Conservation (phyloP, 2,797 vertebrate genomes). For the Leptoclinus maculatus region DNA sequence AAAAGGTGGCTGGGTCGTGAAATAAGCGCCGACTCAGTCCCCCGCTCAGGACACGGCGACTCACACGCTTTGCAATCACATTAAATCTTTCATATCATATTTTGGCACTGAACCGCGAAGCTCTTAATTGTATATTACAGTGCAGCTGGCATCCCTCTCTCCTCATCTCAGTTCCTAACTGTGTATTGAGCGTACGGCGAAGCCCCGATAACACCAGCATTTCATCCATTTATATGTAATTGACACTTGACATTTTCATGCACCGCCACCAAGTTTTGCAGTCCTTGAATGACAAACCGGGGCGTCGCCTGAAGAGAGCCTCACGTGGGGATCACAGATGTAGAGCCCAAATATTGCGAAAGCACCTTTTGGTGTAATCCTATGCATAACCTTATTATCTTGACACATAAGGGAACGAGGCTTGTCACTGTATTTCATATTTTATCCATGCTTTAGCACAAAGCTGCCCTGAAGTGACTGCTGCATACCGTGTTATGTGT, state of each 20-base stretch:
- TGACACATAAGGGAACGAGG: constrained; percentile 53
- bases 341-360: constrained; percentile 24
- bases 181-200: constrained; percentile 15
- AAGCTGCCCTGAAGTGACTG: constrained; percentile 45
- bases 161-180: constrained; percentile 44
- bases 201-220: constrained; percentile 31
- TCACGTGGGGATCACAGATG: neutral
- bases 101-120: constrained; percentile 59
- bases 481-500: constrained; percentile 38
- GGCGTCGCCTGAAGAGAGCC: constrained; percentile 23
- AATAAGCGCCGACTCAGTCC: constrained; percentile 31
- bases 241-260: constrained; percentile 67
- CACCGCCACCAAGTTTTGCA: constrained; percentile 25
- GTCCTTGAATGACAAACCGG: constrained; percentile 50
- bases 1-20: constrained; percentile 9
- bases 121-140: constrained; percentile 74
- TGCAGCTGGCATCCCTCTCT: constrained; percentile 64
- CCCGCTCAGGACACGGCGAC: constrained; percentile 21
- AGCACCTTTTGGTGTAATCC: constrained; percentile 37
- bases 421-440: constrained; percentile 56
- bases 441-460: constrained; percentile 62
- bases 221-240: constrained; percentile 59
- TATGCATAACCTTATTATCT: constrained; percentile 64
- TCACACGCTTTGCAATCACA: constrained; percentile 52
- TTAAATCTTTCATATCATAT: constrained; percentile 68